Conservation (phyloP, 2,113 vertebrate species). For the Microtus richardsoni region DNA sequence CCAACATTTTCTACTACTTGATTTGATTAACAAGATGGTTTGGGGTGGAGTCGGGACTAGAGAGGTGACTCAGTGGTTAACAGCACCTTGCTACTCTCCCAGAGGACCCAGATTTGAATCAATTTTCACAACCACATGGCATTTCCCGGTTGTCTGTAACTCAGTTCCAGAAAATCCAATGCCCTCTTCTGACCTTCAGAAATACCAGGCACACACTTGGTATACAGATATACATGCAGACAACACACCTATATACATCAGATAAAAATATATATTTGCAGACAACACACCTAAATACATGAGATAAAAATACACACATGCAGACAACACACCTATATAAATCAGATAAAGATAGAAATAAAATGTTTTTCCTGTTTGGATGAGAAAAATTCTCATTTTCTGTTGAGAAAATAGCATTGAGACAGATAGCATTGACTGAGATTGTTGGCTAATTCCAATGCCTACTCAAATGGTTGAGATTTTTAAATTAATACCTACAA, state of each 20-base stretch:
- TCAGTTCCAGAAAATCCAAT: background rate
- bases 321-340: background rate
- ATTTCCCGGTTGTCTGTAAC: background rate
- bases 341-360: background rate
- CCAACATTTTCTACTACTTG: slow-evolving; percentile 20
- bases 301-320: background rate
- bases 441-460: background rate
- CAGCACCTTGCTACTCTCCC: background rate
- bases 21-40: slow-evolving; percentile 43
- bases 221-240: background rate
- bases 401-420: slow-evolving; percentile 11
- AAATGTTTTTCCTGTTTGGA: background rate
- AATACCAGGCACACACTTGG: background rate
- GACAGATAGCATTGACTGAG: background rate
- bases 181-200: background rate
- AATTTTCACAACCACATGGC: background rate
- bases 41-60: background rate
- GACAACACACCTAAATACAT: background rate
- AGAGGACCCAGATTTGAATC: background rate
- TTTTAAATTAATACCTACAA: slow-evolving; percentile 22
- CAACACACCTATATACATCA: background rate
- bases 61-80: background rate
- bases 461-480: slow-evolving; percentile 13
- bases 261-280: background rate
- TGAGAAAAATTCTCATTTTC: slow-evolving; percentile 2